These are phyloP conservation scores for Timema podura DNA, from an alignment of 2,888 invertebrate species.

Conservation along the genomic window DNA sequence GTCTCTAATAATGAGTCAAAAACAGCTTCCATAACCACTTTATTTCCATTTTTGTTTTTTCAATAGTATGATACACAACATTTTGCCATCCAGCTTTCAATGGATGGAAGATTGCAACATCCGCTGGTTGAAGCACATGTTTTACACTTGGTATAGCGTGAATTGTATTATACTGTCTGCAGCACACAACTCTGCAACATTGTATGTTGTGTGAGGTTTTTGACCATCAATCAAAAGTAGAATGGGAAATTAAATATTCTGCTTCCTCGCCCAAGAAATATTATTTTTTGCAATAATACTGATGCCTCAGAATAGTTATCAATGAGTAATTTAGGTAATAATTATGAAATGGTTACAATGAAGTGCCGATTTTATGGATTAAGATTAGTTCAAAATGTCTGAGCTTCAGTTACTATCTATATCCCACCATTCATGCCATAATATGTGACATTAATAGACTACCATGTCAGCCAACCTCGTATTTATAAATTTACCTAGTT, in stretches of 20 bases:
- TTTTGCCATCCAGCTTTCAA: constrained; percentile 16
- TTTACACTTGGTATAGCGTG: constrained; percentile 15
- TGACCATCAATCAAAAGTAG: constrained; percentile 19
- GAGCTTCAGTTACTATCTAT: too few species aligned
- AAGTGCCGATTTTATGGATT: not conserved
- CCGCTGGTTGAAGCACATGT: constrained; percentile 20
- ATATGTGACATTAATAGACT: not conserved
- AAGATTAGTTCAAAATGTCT: constrained; percentile 10
- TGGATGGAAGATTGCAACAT: constrained; percentile 17
- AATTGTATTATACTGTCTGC: constrained; percentile 17
- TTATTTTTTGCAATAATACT: constrained; percentile 13
- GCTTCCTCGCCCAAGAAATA: not conserved
- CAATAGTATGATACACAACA: constrained; percentile 16
- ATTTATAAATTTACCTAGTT: not conserved
- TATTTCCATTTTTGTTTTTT: constrained; percentile 16
- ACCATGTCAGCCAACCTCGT: constrained; percentile 5
- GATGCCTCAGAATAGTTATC: constrained; percentile 2
- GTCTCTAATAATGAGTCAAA: constrained; percentile 7
- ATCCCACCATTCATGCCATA: not conserved
- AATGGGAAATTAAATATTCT: constrained; percentile 14
- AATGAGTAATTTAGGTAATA: not conserved
- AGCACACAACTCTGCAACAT: constrained; percentile 15
- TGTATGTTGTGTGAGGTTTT: constrained; percentile 9
- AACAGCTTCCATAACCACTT: constrained; percentile 16
- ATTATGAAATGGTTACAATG: not conserved